These are phyloP conservation scores for Hermetia illucens DNA, from an alignment of 1,140 invertebrate species.

Conservation along the genomic window DNA sequence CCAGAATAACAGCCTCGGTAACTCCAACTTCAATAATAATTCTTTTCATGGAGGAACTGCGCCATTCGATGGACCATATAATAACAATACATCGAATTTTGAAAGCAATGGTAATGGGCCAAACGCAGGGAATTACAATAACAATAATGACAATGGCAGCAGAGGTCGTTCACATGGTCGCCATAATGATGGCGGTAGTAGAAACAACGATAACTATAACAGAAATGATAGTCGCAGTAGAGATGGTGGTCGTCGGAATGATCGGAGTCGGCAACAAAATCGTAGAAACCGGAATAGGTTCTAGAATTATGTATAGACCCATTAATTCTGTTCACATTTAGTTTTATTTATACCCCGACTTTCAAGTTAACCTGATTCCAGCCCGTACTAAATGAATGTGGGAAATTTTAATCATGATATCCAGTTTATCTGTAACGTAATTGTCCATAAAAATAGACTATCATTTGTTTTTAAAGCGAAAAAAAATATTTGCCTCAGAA, in stretches of 20 bases:
- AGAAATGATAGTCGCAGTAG: conserved; percentile 7
- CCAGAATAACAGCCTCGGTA: not conserved
- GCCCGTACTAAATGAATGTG: no score
- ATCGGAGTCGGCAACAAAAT: conserved; percentile 10
- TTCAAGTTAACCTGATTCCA: no score
- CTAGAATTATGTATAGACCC: no score
- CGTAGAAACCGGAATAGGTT: not conserved
- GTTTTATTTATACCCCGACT: no score
- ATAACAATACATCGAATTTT: not conserved
- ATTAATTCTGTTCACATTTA: no score
- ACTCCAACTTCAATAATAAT: not conserved
- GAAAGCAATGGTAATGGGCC: no score
- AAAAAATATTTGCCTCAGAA: no score
- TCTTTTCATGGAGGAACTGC: not conserved
- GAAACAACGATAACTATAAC: conserved; percentile 6
- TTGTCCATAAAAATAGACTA: no score
- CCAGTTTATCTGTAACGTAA: no score
- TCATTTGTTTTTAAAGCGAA: no score
- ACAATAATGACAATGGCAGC: not conserved
- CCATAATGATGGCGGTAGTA: conserved; percentile 8
- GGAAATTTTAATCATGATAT: no score
- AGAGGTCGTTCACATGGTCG: not conserved
- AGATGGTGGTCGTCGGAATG: conserved; percentile 17
- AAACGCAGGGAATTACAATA: not conserved
- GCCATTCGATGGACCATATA: not conserved